A percentile compares a stretch with the other conserved stretches of the same genome.
Conservation (phyloP, 2,888 invertebrate genomes). For the Mayetiola destructor region DNA sequence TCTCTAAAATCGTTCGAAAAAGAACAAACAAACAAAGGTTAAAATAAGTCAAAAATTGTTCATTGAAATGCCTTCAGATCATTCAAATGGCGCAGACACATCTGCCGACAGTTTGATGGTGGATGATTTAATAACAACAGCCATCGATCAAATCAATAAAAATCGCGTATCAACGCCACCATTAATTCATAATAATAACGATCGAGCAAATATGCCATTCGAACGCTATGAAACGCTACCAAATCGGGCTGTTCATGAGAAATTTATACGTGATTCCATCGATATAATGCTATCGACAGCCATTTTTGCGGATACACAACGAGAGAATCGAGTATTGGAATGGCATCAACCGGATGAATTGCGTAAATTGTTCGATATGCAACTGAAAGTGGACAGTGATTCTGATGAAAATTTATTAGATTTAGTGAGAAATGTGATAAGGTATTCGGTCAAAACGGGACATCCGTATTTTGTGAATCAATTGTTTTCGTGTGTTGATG, state of each 20-base stretch:
- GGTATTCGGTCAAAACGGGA: conserved; percentile 78
- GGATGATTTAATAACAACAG: neutral
- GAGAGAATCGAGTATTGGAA: conserved; percentile 60
- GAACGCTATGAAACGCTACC: conserved; percentile 34
- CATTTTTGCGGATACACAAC: conserved; percentile 57
- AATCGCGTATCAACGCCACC: conserved; percentile 10
- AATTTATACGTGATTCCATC: conserved; percentile 53
- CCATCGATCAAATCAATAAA: neutral
- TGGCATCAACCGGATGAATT: conserved; percentile 67
- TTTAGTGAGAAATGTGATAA: conserved; percentile 54
- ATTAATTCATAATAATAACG: neutral
- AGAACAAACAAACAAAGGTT: neutral
- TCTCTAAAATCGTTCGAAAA: neutral
- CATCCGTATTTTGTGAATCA: conserved; percentile 85
- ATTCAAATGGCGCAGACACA: too few species aligned
- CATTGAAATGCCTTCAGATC: neutral
- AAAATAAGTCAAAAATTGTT: neutral
- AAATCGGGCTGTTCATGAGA: conserved; percentile 48
- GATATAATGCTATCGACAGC: conserved; percentile 60
- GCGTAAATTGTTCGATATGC: conserved; percentile 49
- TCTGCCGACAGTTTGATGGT: neutral
- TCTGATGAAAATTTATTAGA: conserved; percentile 52
- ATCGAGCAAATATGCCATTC: neutral
- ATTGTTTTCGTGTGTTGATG: conserved; percentile 69
- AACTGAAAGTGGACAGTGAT: conserved; percentile 42